Base-by-base conservation (phyloP, 2,113 vertebrate genomes). In the Rhinichthys klamathensis region DNA sequence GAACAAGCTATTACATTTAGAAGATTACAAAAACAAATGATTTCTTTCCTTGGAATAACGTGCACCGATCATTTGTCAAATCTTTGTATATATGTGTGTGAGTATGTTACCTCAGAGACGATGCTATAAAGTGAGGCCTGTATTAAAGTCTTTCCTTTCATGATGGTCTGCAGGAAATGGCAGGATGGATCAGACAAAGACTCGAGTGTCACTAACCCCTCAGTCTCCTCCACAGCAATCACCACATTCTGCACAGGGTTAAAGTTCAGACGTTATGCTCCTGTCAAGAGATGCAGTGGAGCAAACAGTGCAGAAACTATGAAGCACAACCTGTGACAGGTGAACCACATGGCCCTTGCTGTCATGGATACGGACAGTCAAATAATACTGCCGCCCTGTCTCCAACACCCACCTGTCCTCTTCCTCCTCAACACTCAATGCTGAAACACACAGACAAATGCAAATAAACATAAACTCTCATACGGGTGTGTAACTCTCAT, bases 361-460 rank as follows among this genome's bases (percentile, higher is more conserved):
- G 88, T 93, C 92, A 49, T 92, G 92, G 80, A 96, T 89, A 51
- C 91, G 89, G 2, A 93, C 60, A 0, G 89, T 80, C 69, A 95
- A 44, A 69, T 77, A 83, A 69, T 91, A 92, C 25, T 85, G 74
- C 38, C 84, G 75, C 38, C 87, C 87, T 30, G 83, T 89, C 86
- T 95, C 90, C 73, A 94, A 86, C 38, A 83, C 86, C 94, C 93
- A 94, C 13, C 90, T 87, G 82, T 91, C 89, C 80, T 92, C 92
- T 16, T 93, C 58, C 0, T 91, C 65, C 0, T 72, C 86, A 69
- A 93, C 77, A 6, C 84, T 84, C 78, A 95, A 90, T 85, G 91
- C 93, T 94, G 72, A 61, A 21, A 85, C 54, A 82, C 21, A 73
- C 21, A 86, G 30, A 46, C 54, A 56, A 56, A 56, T 56, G 18